These are phyloP conservation scores for Triops cancriformis DNA, from an alignment of 1,140 invertebrate genomes.

Conservation along the genomic window DNA sequence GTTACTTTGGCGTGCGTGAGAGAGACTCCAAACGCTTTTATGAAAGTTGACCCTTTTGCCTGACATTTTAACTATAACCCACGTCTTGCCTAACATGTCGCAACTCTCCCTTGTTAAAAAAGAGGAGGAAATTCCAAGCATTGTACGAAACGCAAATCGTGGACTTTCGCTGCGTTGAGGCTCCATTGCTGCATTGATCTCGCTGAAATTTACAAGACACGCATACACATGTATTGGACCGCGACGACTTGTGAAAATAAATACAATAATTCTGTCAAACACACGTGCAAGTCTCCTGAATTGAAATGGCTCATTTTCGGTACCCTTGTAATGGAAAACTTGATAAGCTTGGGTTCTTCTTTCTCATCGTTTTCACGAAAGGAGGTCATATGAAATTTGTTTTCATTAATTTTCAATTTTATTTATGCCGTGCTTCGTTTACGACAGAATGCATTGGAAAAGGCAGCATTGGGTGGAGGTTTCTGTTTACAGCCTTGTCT, in stretches of 20 bases:
- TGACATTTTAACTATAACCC: slow-evolving; percentile 7
- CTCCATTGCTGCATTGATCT: background rate
- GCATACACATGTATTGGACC: no score
- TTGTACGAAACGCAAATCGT: background rate
- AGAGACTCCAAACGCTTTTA: background rate
- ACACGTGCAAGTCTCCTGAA: background rate
- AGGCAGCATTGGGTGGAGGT: no score
- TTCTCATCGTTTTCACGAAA: no score
- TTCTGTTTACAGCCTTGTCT: no score
- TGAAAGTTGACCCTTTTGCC: background rate
- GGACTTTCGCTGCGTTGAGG: background rate
- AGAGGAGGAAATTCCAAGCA: background rate
- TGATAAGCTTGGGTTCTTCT: no score
- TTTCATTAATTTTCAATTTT: no score
- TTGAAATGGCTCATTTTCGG: background rate
- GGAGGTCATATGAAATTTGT: no score
- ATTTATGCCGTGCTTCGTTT: no score
- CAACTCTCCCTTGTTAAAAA: background rate
- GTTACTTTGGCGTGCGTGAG: slow-evolving; percentile 2
- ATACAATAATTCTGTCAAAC: background rate
- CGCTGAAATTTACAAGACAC: no score
- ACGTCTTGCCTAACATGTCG: background rate
- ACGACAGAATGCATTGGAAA: no score
- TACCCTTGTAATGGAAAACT: background rate
- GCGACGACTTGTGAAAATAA: no score